phyloP scores from a whole-genome alignment of 2,113 vertebrate species.

The Gobiocypris rarus region DNA sequence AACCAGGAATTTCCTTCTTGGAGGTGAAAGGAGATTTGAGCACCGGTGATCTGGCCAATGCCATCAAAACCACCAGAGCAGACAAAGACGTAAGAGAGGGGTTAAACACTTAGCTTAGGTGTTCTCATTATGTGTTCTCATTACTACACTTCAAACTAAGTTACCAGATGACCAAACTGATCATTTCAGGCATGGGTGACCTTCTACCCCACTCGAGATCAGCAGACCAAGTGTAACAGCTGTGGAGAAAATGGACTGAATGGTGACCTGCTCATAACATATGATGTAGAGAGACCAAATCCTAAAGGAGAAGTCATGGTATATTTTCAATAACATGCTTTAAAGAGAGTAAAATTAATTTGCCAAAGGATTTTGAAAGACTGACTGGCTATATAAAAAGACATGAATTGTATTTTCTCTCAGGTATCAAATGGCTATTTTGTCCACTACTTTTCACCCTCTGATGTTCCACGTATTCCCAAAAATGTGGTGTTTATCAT shows the following conservation, averaged over 20 bases:
- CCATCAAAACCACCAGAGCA: constrained; percentile 76
- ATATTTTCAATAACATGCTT: background rate
- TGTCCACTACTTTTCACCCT: constrained; percentile 91
- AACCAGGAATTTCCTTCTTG: constrained; percentile 81
- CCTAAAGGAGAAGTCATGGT: constrained; percentile 83
- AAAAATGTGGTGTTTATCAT: constrained; percentile 92
- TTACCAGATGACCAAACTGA: background rate
- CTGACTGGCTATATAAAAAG: too few species aligned
- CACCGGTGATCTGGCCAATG: constrained; percentile 75
- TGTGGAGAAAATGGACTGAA: constrained; percentile 81
- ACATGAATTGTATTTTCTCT: constrained; percentile 25
- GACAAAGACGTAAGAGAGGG: constrained; percentile 77
- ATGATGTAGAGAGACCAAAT: constrained; percentile 84
- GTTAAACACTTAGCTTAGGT: background rate
- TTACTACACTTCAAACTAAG: too few species aligned
- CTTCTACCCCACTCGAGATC: constrained; percentile 84
- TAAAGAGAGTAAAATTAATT: background rate
- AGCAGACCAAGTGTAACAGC: constrained; percentile 81
- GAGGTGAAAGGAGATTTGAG: constrained; percentile 82
- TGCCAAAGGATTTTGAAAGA: background rate
- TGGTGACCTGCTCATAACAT: constrained; percentile 85
- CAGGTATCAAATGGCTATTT: constrained; percentile 87
- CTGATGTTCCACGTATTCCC: constrained; percentile 77
- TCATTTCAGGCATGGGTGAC: constrained; percentile 78
- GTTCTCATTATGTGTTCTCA: too few species aligned